Evolutionary conservation across 2,888 invertebrate genomes (phyloP).

Genomic region (Tipula helvola): DNA sequence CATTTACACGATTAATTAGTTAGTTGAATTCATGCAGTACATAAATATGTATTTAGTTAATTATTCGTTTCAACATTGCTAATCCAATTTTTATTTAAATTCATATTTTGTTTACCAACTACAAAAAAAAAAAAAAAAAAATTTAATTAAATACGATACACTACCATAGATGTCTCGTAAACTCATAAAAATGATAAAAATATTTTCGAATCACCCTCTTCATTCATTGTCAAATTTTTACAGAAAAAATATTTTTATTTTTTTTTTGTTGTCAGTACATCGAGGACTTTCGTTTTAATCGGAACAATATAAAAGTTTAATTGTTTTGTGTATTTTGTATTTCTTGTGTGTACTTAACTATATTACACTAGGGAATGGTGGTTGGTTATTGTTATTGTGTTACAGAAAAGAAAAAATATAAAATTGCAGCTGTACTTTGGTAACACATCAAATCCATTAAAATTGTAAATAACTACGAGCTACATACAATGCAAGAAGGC

Average conservation of each 20-base stretch:
- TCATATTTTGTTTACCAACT: neutral
- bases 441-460: neutral
- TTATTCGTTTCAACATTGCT: too few species aligned
- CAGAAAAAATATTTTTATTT: neutral
- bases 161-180: neutral
- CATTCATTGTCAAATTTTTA: neutral
- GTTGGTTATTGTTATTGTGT: neutral
- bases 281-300: conserved; percentile 4
- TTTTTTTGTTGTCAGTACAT: neutral
- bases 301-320: neutral
- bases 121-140: neutral
- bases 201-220: neutral
- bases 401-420: neutral
- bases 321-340: neutral
- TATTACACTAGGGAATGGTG: neutral
- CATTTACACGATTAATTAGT: too few species aligned
- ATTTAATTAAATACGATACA: neutral
- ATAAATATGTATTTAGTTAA: too few species aligned
- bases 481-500: neutral
- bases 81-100: too few species aligned
- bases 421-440: neutral
- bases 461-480: neutral
- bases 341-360: neutral
- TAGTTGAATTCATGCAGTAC: too few species aligned
- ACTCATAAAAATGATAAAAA: neutral